Evolutionary conservation across 2,797 vertebrate species (phyloP), one percentile per base, ranked within the genome.

Genomic region (Amniataba percoides): DNA sequence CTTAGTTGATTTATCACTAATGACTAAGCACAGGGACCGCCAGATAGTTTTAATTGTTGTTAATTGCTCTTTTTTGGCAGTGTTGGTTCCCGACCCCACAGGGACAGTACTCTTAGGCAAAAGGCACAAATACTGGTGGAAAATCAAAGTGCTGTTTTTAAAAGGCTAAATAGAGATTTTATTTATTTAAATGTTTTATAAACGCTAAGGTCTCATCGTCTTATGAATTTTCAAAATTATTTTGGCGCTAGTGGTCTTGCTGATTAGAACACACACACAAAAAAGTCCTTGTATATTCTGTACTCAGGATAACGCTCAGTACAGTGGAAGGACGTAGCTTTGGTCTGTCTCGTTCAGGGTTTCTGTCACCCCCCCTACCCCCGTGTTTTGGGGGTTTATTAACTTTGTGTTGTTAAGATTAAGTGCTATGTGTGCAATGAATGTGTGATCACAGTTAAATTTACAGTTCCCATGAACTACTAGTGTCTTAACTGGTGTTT

Each of bases 1-100:
- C 77, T 85, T 71, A 65, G 73, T 75, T 79, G 73, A 87, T 88
- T 81, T 79, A 84, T 85, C 56, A 72, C 60, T 77, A 87, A 86
- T 87, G 83, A 82, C 59, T 75, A 61, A 71, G 79, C 68, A 64
- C 25, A 36, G 71, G 60, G 65, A 79, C 45, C 67, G 65, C 56
- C 23, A 55, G 67, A 82, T 81, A 39, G 70, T 83, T 85, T 78
- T 64, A 70, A 58, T 75, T 81, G 58, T 80, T 80, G 61, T 73
- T 86, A 84, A 84, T 88, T 77, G 70, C 66, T 85, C 39, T 79
- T 84, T 84, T 78, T 81, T 76, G 58, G 83, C 71, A 60, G 70
- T 21, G 21, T 43, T 80, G 69, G 27, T 0, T 31, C 5, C 27
- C 27, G 27, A 31, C 27, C 27, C 27, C 45, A 31, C 45, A 71